Conservation (phyloP, 2,113 vertebrate species). For the Mungos mungo region DNA sequence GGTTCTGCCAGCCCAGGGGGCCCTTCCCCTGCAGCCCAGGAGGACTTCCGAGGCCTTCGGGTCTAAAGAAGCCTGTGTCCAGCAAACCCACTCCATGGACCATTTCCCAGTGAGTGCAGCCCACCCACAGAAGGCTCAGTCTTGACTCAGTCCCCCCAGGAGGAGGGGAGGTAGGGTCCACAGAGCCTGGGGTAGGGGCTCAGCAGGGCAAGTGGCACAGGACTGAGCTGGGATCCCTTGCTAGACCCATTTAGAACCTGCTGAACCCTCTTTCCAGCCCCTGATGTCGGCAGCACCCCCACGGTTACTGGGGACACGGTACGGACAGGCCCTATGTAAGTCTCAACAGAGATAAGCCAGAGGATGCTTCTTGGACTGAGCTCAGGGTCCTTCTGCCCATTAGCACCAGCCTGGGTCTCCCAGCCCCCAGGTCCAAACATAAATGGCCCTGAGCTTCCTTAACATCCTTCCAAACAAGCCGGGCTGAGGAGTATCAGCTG, state of each 20-base stretch:
- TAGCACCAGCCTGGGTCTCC: not conserved
- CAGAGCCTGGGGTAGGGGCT: not conserved
- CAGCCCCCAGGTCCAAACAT: not conserved
- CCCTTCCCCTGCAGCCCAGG: not conserved
- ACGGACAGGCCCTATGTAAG: accelerated
- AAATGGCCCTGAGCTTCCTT: not conserved
- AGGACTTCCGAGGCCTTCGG: not conserved
- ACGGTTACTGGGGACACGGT: not conserved
- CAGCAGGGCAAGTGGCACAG: too few relatives aligned
- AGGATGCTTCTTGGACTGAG: not conserved
- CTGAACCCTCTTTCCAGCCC: not conserved
- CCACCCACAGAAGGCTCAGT: not conserved
- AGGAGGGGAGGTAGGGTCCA: not conserved
- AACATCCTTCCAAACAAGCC: too few relatives aligned
- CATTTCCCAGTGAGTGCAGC: not conserved
- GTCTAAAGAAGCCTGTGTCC: not conserved
- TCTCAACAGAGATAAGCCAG: not conserved
- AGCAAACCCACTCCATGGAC: not conserved
- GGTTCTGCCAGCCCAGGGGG: not conserved
- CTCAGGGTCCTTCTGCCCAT: not conserved
- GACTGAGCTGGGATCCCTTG: not conserved
- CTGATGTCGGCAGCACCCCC: not conserved
- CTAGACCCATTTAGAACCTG: not conserved
- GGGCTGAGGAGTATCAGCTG: not conserved
- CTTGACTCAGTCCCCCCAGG: not conserved